Percentiles rank a stretch among this genome's conserved stretches.
Conservation (phyloP, 2,888 invertebrate species). For the Rhamphomyia laevipes region DNA sequence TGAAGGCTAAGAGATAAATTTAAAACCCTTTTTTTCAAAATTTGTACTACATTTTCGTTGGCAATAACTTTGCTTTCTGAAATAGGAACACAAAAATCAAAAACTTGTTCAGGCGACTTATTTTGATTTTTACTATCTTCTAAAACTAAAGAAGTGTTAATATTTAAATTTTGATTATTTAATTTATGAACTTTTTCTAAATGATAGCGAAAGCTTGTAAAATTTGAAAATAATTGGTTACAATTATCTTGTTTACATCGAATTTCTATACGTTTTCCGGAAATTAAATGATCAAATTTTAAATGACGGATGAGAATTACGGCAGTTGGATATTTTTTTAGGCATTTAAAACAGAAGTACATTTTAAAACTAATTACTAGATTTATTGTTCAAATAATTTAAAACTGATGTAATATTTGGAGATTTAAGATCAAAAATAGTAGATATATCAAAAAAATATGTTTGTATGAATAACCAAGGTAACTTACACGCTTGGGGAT, state of each 20-base stretch:
- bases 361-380: constrained; percentile 21
- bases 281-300: constrained; percentile 6
- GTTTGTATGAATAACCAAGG: neutral
- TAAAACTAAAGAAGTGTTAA: neutral
- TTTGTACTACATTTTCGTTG: neutral
- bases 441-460: neutral
- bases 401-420: neutral
- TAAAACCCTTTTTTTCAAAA: constrained; percentile 4
- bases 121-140: too few relatives aligned
- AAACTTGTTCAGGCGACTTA: neutral
- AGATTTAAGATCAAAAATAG: neutral
- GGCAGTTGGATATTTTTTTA: neutral
- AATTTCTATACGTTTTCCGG: neutral
- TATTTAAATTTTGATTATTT: neutral
- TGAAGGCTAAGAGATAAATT: constrained; percentile 3
- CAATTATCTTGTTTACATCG: constrained; percentile 9
- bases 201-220: constrained; percentile 3
- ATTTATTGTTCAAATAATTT: constrained; percentile 2
- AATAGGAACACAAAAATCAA: neutral
- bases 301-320: constrained; percentile 3
- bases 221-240: constrained; percentile 8
- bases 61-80: neutral
- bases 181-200: constrained; percentile 6
- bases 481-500: neutral
- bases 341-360: constrained; percentile 8